phyloP scores from a whole-genome alignment of 1,140 invertebrate species.

The Drosophila erecta region DNA sequence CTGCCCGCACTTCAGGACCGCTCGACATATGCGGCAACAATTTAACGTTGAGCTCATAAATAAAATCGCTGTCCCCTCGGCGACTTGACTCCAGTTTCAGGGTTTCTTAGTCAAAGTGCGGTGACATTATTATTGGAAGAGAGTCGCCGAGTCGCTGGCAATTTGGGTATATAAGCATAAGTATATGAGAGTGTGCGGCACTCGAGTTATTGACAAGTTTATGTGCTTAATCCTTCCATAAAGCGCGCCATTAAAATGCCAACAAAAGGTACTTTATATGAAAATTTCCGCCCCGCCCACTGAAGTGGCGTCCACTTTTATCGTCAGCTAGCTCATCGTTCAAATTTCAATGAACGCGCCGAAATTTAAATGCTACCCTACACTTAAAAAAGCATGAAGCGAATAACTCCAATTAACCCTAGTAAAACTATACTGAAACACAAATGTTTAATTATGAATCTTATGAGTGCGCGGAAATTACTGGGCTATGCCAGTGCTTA shows the following conservation, averaged over 20 bases:
- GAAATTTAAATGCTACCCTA: slow-evolving; percentile 68
- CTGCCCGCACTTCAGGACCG: neutral
- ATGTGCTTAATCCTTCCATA: slow-evolving; percentile 83
- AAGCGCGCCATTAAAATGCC: slow-evolving; percentile 82
- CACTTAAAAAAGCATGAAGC: slow-evolving; percentile 1
- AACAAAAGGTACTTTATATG: slow-evolving; percentile 84
- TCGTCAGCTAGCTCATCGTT: slow-evolving; percentile 60
- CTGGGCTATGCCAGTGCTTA: no score
- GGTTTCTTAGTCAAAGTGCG: slow-evolving; percentile 72
- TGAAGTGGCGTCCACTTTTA: slow-evolving; percentile 56
- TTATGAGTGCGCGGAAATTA: no score
- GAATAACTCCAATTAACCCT: no score
- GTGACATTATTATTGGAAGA: slow-evolving; percentile 69
- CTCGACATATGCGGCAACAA: slow-evolving; percentile 71
- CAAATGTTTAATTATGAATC: no score
- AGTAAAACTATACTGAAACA: no score
- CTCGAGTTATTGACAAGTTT: slow-evolving; percentile 83
- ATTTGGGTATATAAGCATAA: neutral
- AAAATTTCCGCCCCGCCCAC: slow-evolving; percentile 60
- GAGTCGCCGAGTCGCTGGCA: slow-evolving; percentile 16
- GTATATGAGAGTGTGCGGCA: slow-evolving; percentile 47
- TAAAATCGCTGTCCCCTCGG: slow-evolving; percentile 62
- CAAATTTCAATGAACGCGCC: slow-evolving; percentile 79
- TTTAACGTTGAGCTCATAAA: slow-evolving; percentile 77
- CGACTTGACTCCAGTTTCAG: slow-evolving; percentile 11